Percentiles rank a stretch among this genome's conserved stretches.
Conservation (phyloP, 2,797 vertebrate species). For the Harpagifer antarcticus region DNA sequence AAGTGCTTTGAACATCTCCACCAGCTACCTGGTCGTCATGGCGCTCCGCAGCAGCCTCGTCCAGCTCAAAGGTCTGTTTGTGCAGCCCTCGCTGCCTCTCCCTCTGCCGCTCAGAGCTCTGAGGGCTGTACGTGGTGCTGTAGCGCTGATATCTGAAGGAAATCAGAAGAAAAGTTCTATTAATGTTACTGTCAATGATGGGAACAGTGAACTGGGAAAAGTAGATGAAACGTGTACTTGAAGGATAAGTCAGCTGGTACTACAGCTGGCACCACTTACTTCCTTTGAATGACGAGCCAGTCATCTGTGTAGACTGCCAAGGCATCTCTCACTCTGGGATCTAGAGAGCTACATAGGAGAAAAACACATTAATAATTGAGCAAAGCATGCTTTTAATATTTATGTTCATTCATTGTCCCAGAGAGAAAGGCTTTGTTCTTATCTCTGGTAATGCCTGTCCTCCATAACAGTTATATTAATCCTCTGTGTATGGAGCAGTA, state of each 20-base stretch:
- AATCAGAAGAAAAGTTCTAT: slow-evolving; percentile 6
- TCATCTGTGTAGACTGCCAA: slow-evolving; percentile 92
- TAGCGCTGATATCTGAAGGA: slow-evolving; percentile 87
- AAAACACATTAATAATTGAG: slow-evolving; percentile 77
- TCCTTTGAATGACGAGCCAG: slow-evolving; percentile 92
- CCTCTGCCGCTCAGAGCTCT: slow-evolving; percentile 87
- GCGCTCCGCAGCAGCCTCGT: slow-evolving; percentile 84
- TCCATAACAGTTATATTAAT: slow-evolving; percentile 46
- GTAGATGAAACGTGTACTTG: slow-evolving; percentile 22
- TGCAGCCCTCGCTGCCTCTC: slow-evolving; percentile 89
- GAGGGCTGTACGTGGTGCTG: slow-evolving; percentile 85
- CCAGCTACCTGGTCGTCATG: slow-evolving; percentile 87
- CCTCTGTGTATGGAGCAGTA: slow-evolving; percentile 34
- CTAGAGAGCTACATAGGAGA: slow-evolving; percentile 84
- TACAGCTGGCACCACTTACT: slow-evolving; percentile 81
- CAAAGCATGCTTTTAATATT: slow-evolving; percentile 67
- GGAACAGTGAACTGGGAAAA: slow-evolving; percentile 30
- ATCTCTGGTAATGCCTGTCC: slow-evolving; percentile 47
- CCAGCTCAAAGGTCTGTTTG: slow-evolving; percentile 92
- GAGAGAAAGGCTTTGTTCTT: slow-evolving; percentile 59
- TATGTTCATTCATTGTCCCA: slow-evolving; percentile 51
- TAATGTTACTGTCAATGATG: slow-evolving; percentile 32
- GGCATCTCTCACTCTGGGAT: slow-evolving; percentile 90
- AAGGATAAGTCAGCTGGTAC: slow-evolving; percentile 36
- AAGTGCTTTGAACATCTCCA: slow-evolving; percentile 2